Base-by-base conservation (phyloP, 1,140 invertebrate species). In the Trichonephila inaurata region DNA sequence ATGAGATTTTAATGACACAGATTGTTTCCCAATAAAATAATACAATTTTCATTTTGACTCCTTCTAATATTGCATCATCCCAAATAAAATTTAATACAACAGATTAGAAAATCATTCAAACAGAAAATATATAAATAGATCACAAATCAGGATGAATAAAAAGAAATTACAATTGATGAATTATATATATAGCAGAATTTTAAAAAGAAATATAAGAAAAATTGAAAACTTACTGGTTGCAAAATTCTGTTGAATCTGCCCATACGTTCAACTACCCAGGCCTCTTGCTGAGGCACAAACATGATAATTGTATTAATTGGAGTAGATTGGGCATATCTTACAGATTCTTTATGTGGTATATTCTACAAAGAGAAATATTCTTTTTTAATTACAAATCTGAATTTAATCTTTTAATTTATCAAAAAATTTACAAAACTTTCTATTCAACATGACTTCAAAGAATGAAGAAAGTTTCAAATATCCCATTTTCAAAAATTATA, bases 251-350 rank as follows among this genome's bases (percentile, higher is more conserved):
- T 97, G 96, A 99, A 99, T 96, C 98, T 99, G 87, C 99, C 99
- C 99, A 99, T 99, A 95, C 99, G 96, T 96, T 99, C 99, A 0
- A 99, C 98, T 94, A 99, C 97, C 99, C 99, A 99, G 87, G 99
- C 99, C 98, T 95, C 95, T 97, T 99, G 99, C 96, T 99, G 99
- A 12, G 99, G 99, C 85, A 99, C 99, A 97, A 99, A 99, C 97
- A 99, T 97, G 77, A 99, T 96, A 88, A 98, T 96, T 51, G 99
- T 99, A 96, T 99, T 99, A 40, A 99, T 96, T 4, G 98, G 98
- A 33, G 94, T 94, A n/a, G 94, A 94, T 33, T 94, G 94, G 16
- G 81, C 58, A 91, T 92, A 60, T 60, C 93, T 88, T 12, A 72
- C 83, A 87, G 33, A 86, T 7, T 92, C 91, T 60, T 77, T 24